These are phyloP conservation scores for Mobula birostris DNA, from an alignment of 2,113 vertebrate genomes.

Conservation along the genomic window DNA sequence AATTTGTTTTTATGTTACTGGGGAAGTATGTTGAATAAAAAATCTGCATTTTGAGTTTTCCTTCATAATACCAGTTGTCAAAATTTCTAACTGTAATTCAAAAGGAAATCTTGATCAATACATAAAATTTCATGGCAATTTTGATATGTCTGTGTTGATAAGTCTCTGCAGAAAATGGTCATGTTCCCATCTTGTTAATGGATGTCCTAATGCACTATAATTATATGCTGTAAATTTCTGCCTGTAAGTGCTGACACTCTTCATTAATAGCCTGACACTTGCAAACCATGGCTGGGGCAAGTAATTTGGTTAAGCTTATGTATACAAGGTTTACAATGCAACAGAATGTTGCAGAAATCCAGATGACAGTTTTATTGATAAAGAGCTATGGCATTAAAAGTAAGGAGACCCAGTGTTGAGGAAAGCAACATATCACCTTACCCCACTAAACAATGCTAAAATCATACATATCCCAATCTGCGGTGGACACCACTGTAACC, in stretches of 20 bases:
- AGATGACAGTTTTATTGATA: background rate
- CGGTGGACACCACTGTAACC: background rate
- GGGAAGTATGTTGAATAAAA: background rate
- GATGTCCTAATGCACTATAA: slow-evolving; percentile 2
- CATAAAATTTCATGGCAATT: background rate
- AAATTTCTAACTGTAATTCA: background rate
- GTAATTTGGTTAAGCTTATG: background rate
- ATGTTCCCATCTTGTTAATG: background rate
- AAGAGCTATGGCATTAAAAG: background rate
- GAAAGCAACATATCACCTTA: background rate
- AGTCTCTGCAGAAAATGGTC: background rate
- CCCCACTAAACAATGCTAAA: background rate
- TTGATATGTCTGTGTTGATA: background rate
- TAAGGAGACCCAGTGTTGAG: background rate
- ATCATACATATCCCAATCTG: background rate
- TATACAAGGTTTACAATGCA: background rate
- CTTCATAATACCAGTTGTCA: background rate
- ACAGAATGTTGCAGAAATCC: background rate
- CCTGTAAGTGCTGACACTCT: background rate
- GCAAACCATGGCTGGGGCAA: background rate
- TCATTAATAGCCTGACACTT: background rate
- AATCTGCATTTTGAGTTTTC: background rate
- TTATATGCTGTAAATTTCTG: background rate
- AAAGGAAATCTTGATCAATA: background rate
- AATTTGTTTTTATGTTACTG: background rate